These are phyloP conservation scores for Penaeus vannamei DNA, from an alignment of 1,140 invertebrate genomes.

Conservation along the genomic window DNA sequence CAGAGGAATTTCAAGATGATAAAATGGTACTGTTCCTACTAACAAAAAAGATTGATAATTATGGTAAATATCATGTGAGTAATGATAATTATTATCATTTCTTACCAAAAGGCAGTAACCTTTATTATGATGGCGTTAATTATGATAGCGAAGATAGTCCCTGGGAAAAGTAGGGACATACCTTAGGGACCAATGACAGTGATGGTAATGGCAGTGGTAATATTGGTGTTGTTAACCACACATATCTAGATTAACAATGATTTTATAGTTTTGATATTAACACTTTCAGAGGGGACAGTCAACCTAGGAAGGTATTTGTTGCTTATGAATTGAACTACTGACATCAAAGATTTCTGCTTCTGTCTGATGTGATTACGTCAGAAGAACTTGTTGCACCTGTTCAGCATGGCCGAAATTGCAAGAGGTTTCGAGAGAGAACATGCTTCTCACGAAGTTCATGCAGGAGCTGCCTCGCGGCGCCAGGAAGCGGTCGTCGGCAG, in stretches of 20 bases:
- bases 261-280: not conserved
- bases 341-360: not conserved
- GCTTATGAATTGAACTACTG: not conserved
- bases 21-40: too few species aligned
- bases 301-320: not conserved
- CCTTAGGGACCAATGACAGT: too few species aligned
- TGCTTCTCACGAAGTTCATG: constrained; percentile 71
- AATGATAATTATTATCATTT: too few species aligned
- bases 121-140: too few species aligned
- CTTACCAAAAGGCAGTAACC: too few species aligned
- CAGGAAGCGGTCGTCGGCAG: constrained; percentile 73
- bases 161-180: too few species aligned
- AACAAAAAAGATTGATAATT: too few species aligned
- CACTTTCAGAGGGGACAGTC: not conserved
- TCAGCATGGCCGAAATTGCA: constrained; percentile 71
- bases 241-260: too few species aligned
- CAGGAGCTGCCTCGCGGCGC: constrained; percentile 69
- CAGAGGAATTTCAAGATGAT: not conserved
- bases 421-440: constrained; percentile 69
- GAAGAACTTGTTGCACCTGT: constrained; percentile 63
- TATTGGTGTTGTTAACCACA: too few species aligned
- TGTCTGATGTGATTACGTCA: not conserved
- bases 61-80: too few species aligned
- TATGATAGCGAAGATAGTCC: too few species aligned
- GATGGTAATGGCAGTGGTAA: too few species aligned